Evolutionary conservation across 2,113 vertebrate species (phyloP).

Genomic region (Zosterops japonicus): DNA sequence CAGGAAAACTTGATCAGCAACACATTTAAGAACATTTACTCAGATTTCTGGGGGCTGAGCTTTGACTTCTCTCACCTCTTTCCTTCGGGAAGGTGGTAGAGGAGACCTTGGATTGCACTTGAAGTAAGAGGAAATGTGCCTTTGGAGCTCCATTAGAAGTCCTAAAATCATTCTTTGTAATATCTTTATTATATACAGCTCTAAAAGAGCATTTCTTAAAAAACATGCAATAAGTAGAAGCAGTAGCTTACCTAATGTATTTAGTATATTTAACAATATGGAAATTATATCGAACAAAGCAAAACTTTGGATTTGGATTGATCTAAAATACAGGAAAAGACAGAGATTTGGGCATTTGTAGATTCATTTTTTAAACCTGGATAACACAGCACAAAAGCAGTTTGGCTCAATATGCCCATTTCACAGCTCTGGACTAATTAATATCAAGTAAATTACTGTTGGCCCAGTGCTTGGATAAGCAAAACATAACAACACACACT

Average conservation of each 20-base stretch:
- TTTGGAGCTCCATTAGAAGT: not conserved
- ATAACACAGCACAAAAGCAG: not conserved
- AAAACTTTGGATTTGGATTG: not conserved
- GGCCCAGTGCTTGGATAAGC: slow-evolving; percentile 16
- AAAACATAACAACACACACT: not conserved
- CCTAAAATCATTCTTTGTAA: not conserved
- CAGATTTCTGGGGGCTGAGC: not conserved
- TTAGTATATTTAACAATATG: not conserved
- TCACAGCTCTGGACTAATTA: slow-evolving; percentile 23
- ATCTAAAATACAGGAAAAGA: not conserved
- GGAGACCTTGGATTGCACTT: not conserved
- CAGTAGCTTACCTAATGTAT: not conserved
- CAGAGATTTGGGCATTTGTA: not conserved
- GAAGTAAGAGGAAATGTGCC: not conserved
- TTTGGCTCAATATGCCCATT: not conserved
- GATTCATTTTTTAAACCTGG: not conserved
- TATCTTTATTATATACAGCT: not conserved
- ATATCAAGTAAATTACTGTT: slow-evolving; percentile 35
- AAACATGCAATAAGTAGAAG: not conserved
- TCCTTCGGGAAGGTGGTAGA: not conserved
- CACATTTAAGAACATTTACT: not conserved
- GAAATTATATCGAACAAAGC: not conserved
- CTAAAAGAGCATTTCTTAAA: not conserved
- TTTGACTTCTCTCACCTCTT: not conserved
- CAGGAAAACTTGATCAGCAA: not conserved